phyloP scores from a whole-genome alignment of 2,113 vertebrate genomes.

The Bos taurus region DNA sequence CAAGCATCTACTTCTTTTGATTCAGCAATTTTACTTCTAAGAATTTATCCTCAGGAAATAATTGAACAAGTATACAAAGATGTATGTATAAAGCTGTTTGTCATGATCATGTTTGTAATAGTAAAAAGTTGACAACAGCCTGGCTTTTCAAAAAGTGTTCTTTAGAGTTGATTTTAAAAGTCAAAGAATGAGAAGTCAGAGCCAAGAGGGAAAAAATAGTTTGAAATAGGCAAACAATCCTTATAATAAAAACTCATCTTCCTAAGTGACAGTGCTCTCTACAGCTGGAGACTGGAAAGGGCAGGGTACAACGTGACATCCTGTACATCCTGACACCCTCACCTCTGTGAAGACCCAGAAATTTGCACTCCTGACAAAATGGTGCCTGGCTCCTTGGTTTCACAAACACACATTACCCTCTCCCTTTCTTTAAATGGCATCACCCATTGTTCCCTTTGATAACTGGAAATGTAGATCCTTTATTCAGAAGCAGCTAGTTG shows the following conservation, averaged over 20 bases:
- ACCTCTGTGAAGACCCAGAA: not conserved
- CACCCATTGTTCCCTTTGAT: not conserved
- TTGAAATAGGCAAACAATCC: not conserved
- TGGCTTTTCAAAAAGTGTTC: not conserved
- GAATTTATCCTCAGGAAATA: conserved; percentile 23
- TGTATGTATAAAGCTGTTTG: not conserved
- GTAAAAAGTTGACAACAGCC: not conserved
- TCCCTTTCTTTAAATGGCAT: not conserved
- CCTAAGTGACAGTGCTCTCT: not conserved
- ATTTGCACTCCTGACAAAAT: not conserved
- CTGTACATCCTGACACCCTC: not conserved
- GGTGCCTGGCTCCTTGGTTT: not conserved
- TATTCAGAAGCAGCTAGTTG: not conserved
- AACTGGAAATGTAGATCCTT: not conserved
- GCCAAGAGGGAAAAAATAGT: not conserved
- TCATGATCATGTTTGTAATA: not conserved
- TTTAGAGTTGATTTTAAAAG: not conserved
- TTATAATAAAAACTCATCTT: not conserved
- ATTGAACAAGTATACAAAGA: not conserved
- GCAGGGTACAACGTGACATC: not conserved
- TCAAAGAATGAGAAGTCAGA: not conserved
- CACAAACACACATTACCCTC: not conserved
- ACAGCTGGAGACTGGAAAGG: not conserved
- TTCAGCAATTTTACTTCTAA: not conserved
- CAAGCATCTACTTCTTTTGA: not conserved